Base-by-base conservation (phyloP, 2,888 invertebrate genomes). In the Proisotoma minuta region DNA sequence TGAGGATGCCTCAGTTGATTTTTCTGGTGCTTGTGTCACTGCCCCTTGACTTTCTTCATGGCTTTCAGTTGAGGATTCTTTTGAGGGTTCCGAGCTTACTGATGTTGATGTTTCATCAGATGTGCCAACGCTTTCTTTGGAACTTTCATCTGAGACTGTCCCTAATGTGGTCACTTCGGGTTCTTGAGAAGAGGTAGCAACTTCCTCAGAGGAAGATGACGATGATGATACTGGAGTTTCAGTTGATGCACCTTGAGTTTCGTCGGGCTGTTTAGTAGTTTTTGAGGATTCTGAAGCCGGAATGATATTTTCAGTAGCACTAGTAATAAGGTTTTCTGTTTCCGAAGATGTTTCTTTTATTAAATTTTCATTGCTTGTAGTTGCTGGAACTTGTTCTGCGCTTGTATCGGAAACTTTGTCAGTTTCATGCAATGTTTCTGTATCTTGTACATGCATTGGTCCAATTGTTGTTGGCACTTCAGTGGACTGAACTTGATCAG, bases 401-500 rank as follows among this genome's bases (percentile, higher is more conserved):
- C n/a, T n/a, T n/a, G n/a, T n/a, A 43, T 15, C 43, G 22, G 47
- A 26, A 4, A 39, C 29, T 26, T 40, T 47, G 18, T 57, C 50
- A 3, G 56, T n/a, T 53, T 43, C 48, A 29, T 47, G 20, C 20
- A 28, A 23, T n/a, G 49, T 48, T 12, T 24, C 23, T 12, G 40
- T 29, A 15, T n/a, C 49, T 18, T n/a, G 29, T 29, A 57, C 61
- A 29, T 49, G 54, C 18, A 27, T 26, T 12, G 26, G 49, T 15
- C 12, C 22, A 50, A 39, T 28, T 15, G 53, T 18, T 1, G 28
- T 3, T 40, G 50, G 8, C 20, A 15, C 39, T 40, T 40, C 49
- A 3, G 62, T 54, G 3, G 59, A 49, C 53, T 50, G 61, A 1
- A 23, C 28, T 2, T 51, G 51, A n/a, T 58, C 59, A 52, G 51